These are phyloP conservation scores for Menidia beryllina DNA, from an alignment of 2,113 vertebrate species.

Conservation along the genomic window DNA sequence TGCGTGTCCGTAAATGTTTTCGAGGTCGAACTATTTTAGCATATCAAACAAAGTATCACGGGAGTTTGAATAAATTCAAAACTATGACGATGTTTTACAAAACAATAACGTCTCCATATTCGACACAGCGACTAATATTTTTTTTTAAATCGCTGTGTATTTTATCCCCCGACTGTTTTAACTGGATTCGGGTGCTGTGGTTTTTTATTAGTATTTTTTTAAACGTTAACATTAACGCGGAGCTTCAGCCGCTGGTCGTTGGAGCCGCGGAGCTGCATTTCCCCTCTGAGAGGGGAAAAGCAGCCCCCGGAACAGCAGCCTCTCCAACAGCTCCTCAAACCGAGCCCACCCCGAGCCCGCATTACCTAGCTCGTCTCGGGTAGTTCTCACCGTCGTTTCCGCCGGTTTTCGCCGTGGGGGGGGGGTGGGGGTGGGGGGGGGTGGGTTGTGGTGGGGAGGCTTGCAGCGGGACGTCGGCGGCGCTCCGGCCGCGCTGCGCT, in stretches of 20 bases:
- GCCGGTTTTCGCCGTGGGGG: too few relatives aligned
- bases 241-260: not conserved
- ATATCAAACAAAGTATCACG: not conserved
- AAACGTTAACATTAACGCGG: too few relatives aligned
- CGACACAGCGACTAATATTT: too few relatives aligned
- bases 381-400: not conserved
- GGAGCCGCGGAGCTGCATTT: constrained; percentile 68
- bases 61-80: not conserved
- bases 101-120: too few relatives aligned
- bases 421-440: too few relatives aligned
- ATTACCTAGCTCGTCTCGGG: not conserved
- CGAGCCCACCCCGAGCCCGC: not conserved
- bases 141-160: not conserved
- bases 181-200: not conserved
- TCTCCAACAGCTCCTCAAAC: not conserved
- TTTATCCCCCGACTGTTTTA: not conserved
- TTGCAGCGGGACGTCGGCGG: constrained; percentile 30
- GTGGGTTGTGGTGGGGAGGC: too few relatives aligned
- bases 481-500: constrained; percentile 24
- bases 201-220: too few relatives aligned
- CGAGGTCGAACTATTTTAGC: not conserved
- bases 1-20: too few relatives aligned
- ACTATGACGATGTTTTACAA: too few relatives aligned
- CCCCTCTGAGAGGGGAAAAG: constrained; percentile 72
- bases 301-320: constrained; percentile 44